Evolutionary conservation across 2,797 vertebrate species (phyloP), one percentile per base, ranked within the genome.

Genomic region (Galago senegalensis): DNA sequence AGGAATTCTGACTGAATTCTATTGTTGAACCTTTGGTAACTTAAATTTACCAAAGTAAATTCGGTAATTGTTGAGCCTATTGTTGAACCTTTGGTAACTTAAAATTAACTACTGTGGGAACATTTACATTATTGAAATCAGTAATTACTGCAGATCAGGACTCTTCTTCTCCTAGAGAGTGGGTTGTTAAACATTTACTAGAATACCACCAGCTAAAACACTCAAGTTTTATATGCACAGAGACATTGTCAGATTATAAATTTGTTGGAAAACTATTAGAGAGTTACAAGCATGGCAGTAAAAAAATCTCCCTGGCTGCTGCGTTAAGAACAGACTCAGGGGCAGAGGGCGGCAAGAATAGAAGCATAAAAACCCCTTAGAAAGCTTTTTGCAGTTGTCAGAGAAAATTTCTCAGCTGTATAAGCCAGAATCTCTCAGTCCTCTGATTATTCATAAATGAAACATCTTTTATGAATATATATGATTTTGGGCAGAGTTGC

Each of bases 321-420:
- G 3, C 53, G 70, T 80, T 92, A 91, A 75, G 37, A 72, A 79
- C 3, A 80, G 18, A 58, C 46, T 23, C 2, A 27, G 58, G 25
- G 5, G 16, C 31, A 58, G 27, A 80, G 8, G 3, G 13, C 13
- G 27, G 29, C 58, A 67, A 43, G 40, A 58, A 9, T 20, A 0
- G 4, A 81, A 65, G 1, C 46, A 81, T 1, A 73, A 75, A 95
- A 76, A 31, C 18, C 7, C 49, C 72, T 89, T 46, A 58, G 53
- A 92, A 95, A 56, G n/a, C 16, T 88, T 95, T 88, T 31, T 61
- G 34, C 31, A 89, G 12, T 89, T 73, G 21, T 82, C 80, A 75
- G n/a, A 76, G 43, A 85, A 89, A 95, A 80, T 63, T 60, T 23
- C 75, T n/a, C 69, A 65, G 67, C 20, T 81, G 4, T 46, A 34